Percentiles rank a stretch among this genome's conserved stretches.
These are phyloP conservation scores for Mormyrus lacerda DNA, from an alignment of 2,113 vertebrate genomes.

Conservation along the genomic window DNA sequence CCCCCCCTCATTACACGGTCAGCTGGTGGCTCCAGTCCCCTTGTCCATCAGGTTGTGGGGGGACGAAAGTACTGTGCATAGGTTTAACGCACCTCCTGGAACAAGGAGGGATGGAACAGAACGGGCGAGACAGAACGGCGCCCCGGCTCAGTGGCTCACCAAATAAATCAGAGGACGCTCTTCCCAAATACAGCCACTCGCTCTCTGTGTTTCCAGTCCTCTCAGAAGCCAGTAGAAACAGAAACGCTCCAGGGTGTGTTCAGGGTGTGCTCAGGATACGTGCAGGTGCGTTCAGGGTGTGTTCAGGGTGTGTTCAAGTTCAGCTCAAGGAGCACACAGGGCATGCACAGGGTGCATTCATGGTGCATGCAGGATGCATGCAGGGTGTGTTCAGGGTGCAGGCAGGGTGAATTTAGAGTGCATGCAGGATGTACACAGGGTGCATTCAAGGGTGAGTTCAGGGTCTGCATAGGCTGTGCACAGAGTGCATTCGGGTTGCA, in stretches of 20 bases:
- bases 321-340: no score
- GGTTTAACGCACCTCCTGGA: not conserved
- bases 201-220: not conserved
- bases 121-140: not conserved
- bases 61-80: not conserved
- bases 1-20: not conserved
- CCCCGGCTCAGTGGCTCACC: not conserved
- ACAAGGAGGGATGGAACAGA: not conserved
- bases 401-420: not conserved
- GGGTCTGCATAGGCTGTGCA: not conserved
- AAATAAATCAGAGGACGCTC: not conserved
- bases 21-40: not conserved
- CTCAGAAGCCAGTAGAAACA: not conserved
- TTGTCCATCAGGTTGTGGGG: not conserved
- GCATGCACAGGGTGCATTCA: not conserved
- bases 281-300: not conserved
- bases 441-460: not conserved
- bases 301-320: not conserved
- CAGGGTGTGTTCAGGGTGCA: not conserved
- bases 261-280: not conserved
- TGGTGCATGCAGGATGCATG: not conserved
- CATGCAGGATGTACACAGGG: not conserved
- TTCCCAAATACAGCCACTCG: not conserved
- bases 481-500: not conserved
- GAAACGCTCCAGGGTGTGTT: not conserved